phyloP scores from a whole-genome alignment of 2,797 vertebrate species.

The Acipenser ruthenus region DNA sequence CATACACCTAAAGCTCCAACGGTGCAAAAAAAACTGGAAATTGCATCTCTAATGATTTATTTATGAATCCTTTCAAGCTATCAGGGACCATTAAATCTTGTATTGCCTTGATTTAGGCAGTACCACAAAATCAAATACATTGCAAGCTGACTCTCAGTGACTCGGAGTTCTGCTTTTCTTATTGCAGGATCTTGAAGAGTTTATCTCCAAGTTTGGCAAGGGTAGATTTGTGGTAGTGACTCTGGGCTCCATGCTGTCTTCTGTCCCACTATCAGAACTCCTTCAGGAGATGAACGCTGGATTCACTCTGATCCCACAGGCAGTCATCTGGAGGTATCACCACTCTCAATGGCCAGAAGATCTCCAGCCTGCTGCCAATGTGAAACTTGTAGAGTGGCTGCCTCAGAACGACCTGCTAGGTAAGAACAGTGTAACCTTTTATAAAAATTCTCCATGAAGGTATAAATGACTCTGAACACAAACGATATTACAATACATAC shows the following conservation, averaged over 20 bases:
- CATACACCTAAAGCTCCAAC: too few relatives aligned
- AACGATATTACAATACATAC: too few relatives aligned
- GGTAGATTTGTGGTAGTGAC: constrained; percentile 49
- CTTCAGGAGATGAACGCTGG: constrained; percentile 44
- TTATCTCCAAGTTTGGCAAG: constrained; percentile 43
- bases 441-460: not conserved
- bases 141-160: too few relatives aligned
- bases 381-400: constrained; percentile 46
- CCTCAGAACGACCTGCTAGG: constrained; percentile 49
- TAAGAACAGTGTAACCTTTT: constrained; percentile 18
- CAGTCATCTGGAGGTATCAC: constrained; percentile 52
- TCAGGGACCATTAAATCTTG: too few relatives aligned
- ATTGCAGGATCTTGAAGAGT: constrained; percentile 46
- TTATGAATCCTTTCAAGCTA: too few relatives aligned
- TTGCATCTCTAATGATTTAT: too few relatives aligned
- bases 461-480: too few relatives aligned
- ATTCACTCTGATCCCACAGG: constrained; percentile 47
- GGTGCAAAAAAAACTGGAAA: too few relatives aligned
- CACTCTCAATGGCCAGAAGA: constrained; percentile 37
- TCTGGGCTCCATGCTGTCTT: constrained; percentile 47
- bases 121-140: too few relatives aligned
- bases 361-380: constrained; percentile 38
- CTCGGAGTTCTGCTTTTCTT: too few relatives aligned
- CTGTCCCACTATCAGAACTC: constrained; percentile 26
- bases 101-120: too few relatives aligned